A percentile compares a stretch with the other conserved stretches of the same genome.
Conservation (phyloP, 2,888 invertebrate genomes). For the Dicranocentrus wangi region DNA sequence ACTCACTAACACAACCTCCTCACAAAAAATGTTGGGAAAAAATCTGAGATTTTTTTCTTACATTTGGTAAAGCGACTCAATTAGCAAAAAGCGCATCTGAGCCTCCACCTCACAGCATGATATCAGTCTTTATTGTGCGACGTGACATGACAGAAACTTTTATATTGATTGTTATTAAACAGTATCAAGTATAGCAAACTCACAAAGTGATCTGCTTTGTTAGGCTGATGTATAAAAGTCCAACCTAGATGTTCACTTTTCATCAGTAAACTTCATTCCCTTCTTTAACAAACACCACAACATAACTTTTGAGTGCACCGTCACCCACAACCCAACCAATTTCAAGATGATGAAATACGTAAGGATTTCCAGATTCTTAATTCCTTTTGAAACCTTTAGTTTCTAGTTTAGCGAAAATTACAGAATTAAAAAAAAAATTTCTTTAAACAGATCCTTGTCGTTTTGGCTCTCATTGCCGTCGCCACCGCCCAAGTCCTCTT, state of each 20-base stretch:
- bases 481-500: conserved; percentile 39
- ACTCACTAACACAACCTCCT: too few relatives aligned
- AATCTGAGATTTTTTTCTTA: too few relatives aligned
- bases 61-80: too few relatives aligned
- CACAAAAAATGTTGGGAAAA: too few relatives aligned
- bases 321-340: background rate
- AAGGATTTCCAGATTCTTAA: background rate
- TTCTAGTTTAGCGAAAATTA: background rate
- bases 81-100: too few relatives aligned
- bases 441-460: conserved; percentile 25
- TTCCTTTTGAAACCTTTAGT: background rate
- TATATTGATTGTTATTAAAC: too few relatives aligned
- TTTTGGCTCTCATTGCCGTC: conserved; percentile 43
- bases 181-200: background rate
- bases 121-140: too few relatives aligned
- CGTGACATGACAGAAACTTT: too few relatives aligned
- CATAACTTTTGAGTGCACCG: background rate
- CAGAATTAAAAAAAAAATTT: background rate
- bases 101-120: too few relatives aligned
- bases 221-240: background rate
- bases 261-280: background rate
- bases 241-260: background rate
- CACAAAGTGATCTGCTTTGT: too few relatives aligned
- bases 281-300: background rate
- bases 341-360: conserved; percentile 56